Evolutionary conservation across 2,888 invertebrate species (phyloP).

Genomic region (Exocentrus adspersus): DNA sequence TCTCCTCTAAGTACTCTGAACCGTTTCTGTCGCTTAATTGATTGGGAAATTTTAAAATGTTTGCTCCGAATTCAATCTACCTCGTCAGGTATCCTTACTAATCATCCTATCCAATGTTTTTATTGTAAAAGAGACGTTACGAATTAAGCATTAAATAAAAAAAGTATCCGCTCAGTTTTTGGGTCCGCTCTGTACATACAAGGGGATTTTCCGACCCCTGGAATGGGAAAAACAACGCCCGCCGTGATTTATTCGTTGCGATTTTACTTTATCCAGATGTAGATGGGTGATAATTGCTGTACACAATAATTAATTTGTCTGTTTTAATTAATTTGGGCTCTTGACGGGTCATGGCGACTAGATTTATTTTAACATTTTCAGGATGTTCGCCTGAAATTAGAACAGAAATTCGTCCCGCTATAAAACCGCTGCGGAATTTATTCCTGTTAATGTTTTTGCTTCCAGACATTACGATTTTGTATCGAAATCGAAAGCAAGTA

Average conservation of each 20-base stretch:
- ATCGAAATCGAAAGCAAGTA: too few relatives aligned
- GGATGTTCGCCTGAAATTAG: not conserved
- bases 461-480: too few relatives aligned
- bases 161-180: too few relatives aligned
- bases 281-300: constrained; percentile 18
- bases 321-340: not conserved
- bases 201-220: constrained; percentile 1
- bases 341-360: constrained; percentile 1
- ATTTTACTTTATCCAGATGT: constrained; percentile 5
- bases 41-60: constrained; percentile 42
- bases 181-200: not conserved
- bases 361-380: not conserved
- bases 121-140: too few relatives aligned
- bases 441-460: too few relatives aligned
- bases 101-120: too few relatives aligned
- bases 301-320: constrained; percentile 19
- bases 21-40: constrained; percentile 41
- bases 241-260: constrained; percentile 10
- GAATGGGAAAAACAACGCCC: constrained; percentile 6
- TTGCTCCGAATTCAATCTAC: constrained; percentile 22
- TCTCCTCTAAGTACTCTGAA: constrained; percentile 36
- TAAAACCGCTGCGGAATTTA: too few relatives aligned
- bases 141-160: too few relatives aligned
- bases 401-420: not conserved
- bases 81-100: too few relatives aligned